Evolutionary conservation across 2,113 vertebrate species (phyloP).

Genomic region (Neopipo cinnamomea): DNA sequence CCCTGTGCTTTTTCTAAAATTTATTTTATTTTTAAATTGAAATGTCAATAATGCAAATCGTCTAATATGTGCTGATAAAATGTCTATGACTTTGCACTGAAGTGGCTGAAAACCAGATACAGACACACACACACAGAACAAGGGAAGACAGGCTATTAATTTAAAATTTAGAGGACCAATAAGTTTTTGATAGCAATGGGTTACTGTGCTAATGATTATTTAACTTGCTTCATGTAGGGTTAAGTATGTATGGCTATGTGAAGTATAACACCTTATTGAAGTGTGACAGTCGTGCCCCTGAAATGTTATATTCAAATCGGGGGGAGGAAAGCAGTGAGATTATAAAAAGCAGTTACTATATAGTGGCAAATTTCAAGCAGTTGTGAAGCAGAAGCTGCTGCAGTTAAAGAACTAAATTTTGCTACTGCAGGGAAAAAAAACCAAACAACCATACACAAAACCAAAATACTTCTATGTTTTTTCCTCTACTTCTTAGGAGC

Average conservation of each 20-base stretch:
- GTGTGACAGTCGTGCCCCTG: neutral
- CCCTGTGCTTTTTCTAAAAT: neutral
- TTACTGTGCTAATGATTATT: constrained; percentile 58
- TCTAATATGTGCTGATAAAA: constrained; percentile 13
- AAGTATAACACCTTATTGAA: constrained; percentile 8
- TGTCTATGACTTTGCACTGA: neutral
- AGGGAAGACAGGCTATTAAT: constrained; percentile 42
- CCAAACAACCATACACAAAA: neutral
- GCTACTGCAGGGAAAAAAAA: neutral
- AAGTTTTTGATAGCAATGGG: constrained; percentile 65
- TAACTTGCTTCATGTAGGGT: constrained; percentile 43
- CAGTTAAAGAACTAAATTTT: neutral
- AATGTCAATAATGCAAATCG: constrained; percentile 52
- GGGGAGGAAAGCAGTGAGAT: neutral
- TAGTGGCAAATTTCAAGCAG: neutral
- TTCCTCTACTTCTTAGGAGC: neutral
- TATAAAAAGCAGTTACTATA: neutral
- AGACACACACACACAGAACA: neutral
- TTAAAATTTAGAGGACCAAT: constrained; percentile 57
- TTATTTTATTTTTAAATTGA: neutral
- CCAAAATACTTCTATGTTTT: neutral
- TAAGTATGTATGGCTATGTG: constrained; percentile 39
- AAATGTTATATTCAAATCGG: neutral
- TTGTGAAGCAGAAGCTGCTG: neutral
- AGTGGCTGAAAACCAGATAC: constrained; percentile 7